Base-by-base conservation (phyloP, 2,113 vertebrate species). In the Megaceryle torquata region DNA sequence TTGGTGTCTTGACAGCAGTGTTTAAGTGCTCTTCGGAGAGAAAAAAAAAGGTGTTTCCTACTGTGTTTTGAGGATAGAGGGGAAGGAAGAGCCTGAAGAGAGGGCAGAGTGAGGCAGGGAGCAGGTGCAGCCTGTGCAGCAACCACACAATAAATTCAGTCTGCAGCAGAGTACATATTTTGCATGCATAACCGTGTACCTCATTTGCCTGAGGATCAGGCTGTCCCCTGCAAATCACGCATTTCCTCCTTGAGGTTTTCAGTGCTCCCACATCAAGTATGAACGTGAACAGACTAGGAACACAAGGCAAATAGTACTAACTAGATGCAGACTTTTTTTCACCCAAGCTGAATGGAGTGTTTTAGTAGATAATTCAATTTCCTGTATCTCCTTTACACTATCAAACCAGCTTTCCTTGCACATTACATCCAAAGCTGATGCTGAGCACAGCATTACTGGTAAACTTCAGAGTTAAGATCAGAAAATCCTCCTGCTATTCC, bases 41-140 rank as follows among this genome's bases (percentile, higher is more conserved):
- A 37, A 37, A 37, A 81, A 71, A 60, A 19, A 43, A 89, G 65
- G 88, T 50, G 26, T 94, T 94, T 96, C 77, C 83, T 86, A 53
- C 84, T 4, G 68, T 57, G 39, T 59, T 92, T 64, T 72, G 37
- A 84, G 53, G 68, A 82, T 0, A 0, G 26, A 79, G 41, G 33
- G 46, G 54, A 77, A 91, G 80, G 48, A 86, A 86, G 48, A 84
- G 64, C 26, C 80, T 41, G 29, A 63, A 53, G 31, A 78, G 65
- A 81, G 88, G 72, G 80, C 81, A 95, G 74, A 92, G 81, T 17
- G 48, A 89, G 81, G 89, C 90, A 96, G 57, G 44, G 69, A 96
- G 90, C 90, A 95, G 88, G 90, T 88, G 92, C 92, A 96, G 93
- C 82, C 72, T 75, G 51, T 51, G 56, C 91, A 93, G 56, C 51